Percentiles rank a stretch among this genome's conserved stretches.
Evolutionary conservation across 2,888 invertebrate genomes (phyloP).

Genomic region (Allacma fusca): DNA sequence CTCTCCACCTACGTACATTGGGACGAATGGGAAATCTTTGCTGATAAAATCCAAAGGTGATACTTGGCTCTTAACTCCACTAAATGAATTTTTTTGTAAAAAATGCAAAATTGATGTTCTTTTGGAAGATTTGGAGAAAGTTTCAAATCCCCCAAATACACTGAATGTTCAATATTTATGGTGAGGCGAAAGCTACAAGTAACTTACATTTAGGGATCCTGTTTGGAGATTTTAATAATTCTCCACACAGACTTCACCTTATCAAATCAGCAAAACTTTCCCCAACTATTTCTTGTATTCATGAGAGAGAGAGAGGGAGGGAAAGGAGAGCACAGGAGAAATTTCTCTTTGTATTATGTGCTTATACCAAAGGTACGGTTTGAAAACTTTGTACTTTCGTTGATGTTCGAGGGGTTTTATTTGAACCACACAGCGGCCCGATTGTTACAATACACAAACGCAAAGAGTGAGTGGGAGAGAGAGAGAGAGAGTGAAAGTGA

Average conservation of each 20-base stretch:
- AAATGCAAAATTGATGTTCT: conserved; percentile 7
- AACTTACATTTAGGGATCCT: not conserved
- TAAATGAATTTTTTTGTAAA: not conserved
- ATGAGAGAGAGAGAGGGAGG: not conserved
- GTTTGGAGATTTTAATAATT: conserved; percentile 14
- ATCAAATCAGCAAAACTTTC: conserved; percentile 18
- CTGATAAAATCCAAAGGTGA: too few relatives aligned
- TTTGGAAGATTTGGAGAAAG: not conserved
- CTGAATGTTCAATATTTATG: not conserved
- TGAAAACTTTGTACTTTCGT: not conserved
- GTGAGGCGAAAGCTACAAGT: not conserved
- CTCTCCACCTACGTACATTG: too few relatives aligned
- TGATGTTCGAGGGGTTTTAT: conserved; percentile 7
- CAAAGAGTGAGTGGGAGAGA: not conserved
- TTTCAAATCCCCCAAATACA: not conserved
- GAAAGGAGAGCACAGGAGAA: not conserved
- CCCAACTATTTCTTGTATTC: conserved; percentile 15
- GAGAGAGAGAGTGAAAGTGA: not conserved
- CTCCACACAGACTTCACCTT: conserved; percentile 1
- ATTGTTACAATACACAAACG: not conserved
- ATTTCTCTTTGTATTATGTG: conserved; percentile 5
- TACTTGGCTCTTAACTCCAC: too few relatives aligned
- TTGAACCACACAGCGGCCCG: not conserved
- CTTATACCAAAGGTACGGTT: not conserved
- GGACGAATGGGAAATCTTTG: too few relatives aligned